Evolutionary conservation across 2,113 vertebrate genomes (phyloP), one percentile per base, ranked within the genome.

Genomic region (Vireo altiloquus): DNA sequence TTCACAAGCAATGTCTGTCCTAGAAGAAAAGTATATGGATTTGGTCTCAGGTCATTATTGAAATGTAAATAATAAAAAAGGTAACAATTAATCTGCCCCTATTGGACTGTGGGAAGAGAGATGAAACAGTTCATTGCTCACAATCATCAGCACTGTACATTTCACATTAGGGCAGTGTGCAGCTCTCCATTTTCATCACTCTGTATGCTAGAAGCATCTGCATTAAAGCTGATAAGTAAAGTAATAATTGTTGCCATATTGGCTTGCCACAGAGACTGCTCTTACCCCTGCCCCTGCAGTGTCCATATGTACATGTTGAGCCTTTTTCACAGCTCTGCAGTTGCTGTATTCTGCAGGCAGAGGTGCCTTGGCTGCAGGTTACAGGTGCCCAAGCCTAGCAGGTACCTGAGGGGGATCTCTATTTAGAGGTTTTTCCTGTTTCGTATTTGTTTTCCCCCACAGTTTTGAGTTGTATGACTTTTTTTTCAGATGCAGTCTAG

Each of bases 291-390:
- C 7, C 39, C 57, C 4, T 57, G 28, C 47, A 16, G 52, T 8
- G n/a, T 27, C 64, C 15, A 2, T 4, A 1, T 6, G 57, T 11
- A 8, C 8, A 0, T 3, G 25, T 6, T 19, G 14, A 42, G 20
- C 30, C 28, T 54, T 66, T 42, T 37, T 13, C 65, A 54, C 15
- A 4, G 42, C 20, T 3, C 22, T 49, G 56, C 18, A 54, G n/a
- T 3, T 30, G 33, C 63, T 82, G 2, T n/a, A 3, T 52, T 66
- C 56, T n/a, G 49, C 72, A 64, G 68, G 15, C 12, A 56, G 60
- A 57, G 14, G 6, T 37, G 35, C 27, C 5, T 7, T 74, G 15
- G 33, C 28, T 50, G 19, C 35, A 69, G 44, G 18, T 30, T 49
- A 31, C 56, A 52, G 40, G 35, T 50, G 52, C 9, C 25, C 14